Percentiles rank a stretch among this genome's conserved stretches.
phyloP scores from a whole-genome alignment of 2,113 vertebrate species.

The Trochalopteron elliotii region DNA sequence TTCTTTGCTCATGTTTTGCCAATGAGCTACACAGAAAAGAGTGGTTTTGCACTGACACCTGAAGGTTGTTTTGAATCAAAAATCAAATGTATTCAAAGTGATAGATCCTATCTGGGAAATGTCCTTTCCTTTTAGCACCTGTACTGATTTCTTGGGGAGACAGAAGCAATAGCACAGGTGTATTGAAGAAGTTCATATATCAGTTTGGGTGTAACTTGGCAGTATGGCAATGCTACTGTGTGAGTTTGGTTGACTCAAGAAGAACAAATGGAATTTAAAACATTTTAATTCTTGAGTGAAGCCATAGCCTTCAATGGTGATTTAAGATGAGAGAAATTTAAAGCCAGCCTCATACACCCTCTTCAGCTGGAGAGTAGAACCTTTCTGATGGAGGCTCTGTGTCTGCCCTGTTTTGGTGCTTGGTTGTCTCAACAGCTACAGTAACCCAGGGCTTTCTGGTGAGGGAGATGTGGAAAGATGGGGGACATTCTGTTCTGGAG shows the following conservation, averaged over 20 bases:
- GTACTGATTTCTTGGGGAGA: background rate
- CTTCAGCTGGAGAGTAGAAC: background rate
- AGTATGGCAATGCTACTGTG: background rate
- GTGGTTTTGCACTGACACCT: constrained; percentile 40
- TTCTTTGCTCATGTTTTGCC: constrained; percentile 27
- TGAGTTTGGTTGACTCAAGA: background rate
- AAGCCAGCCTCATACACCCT: background rate
- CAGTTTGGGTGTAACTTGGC: background rate
- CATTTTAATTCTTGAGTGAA: background rate
- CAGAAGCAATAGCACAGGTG: background rate
- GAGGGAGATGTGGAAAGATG: background rate
- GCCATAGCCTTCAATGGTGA: background rate
- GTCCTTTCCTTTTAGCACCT: background rate
- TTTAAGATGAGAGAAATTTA: background rate
- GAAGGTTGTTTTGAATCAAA: constrained; percentile 38
- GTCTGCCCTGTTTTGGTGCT: background rate
- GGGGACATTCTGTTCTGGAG: background rate
- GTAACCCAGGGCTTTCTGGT: background rate
- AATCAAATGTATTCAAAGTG: background rate
- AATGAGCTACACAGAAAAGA: background rate
- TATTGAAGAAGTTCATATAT: background rate
- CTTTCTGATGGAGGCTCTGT: background rate
- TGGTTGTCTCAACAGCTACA: background rate
- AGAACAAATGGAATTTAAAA: background rate
- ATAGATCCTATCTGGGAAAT: background rate